Conservation (phyloP, 2,888 invertebrate species). For the Oscheius sp. region DNA sequence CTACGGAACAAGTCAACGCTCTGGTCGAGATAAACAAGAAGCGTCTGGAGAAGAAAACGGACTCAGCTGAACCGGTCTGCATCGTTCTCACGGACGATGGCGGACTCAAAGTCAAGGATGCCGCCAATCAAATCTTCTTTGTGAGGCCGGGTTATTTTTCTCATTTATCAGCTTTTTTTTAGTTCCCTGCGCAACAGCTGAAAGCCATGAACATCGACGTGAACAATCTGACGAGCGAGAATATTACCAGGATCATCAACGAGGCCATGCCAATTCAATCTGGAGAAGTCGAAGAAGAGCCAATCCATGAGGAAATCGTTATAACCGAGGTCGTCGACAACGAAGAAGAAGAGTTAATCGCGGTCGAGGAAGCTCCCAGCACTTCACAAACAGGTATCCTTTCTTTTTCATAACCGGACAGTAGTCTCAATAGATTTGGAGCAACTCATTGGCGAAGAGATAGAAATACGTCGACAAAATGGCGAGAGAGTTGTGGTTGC, state of each 20-base stretch:
- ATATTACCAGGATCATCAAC: constrained; percentile 53
- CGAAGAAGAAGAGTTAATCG: too few relatives aligned
- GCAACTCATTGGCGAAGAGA: constrained; percentile 46
- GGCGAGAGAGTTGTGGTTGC: constrained; percentile 36
- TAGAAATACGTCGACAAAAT: constrained; percentile 40
- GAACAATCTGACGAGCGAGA: constrained; percentile 53
- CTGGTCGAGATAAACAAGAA: constrained; percentile 46
- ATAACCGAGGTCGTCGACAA: background rate
- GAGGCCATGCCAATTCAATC: constrained; percentile 48
- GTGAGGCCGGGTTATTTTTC: constrained; percentile 35
- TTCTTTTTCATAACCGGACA: too few relatives aligned
- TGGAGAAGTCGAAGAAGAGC: background rate
- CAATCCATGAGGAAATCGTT: background rate
- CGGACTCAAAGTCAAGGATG: constrained; percentile 51
- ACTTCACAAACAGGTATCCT: background rate
- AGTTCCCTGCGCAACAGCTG: constrained; percentile 54
- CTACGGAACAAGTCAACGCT: constrained; percentile 52
- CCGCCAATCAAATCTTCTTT: constrained; percentile 47
- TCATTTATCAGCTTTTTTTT: constrained; percentile 15
- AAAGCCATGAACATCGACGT: constrained; percentile 53
- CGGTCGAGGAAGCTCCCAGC: background rate
- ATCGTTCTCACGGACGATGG: constrained; percentile 56
- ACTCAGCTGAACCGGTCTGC: constrained; percentile 34
- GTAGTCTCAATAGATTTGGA: background rate
- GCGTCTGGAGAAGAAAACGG: constrained; percentile 18